Base-by-base conservation (phyloP, 2,113 vertebrate genomes). In the Zosterops borbonicus region DNA sequence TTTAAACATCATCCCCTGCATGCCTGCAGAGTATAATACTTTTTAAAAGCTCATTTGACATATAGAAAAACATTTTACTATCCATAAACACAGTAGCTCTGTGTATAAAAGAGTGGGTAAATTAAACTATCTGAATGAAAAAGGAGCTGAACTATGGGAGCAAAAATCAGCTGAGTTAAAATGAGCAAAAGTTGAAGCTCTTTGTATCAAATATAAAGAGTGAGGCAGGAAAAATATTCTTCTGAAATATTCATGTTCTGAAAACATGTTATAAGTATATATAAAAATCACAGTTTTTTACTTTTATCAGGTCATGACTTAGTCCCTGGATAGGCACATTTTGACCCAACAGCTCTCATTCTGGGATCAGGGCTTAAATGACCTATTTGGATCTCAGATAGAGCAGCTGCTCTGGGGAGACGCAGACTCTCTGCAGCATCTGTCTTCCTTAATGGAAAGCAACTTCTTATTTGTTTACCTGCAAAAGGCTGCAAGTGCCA, bases 1-100 rank as follows among this genome's bases (percentile, higher is more conserved):
- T 96, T 97, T 98, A 97, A 98, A 97, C 94, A 97, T 97, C 93
- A 96, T 95, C 85, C 90, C 94, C 93, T 96, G 91, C 77, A 67
- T 96, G 90, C 94, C 86, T 44, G 91, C 50, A 84, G 94, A 96
- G 90, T 80, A 95, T 88, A 97, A 97, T 96, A 96, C 84, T 94
- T 96, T 96, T 96, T 35, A 95, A 97, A 97, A 83, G 80, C 82
- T 96, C 96, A 93, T 94, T 76, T 95, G 94, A 96, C 94, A 90
- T 78, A 88, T 73, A 96, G 78, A 93, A 92, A 97, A 96, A 84
- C 83, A 96, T 89, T 82, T 85, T 80, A 44, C 88, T 92, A 83
- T 80, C 90, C 80, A 92, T 94, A 97, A 96, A 94, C 83, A 95
- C 92, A 83, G 86, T 80, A 88, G 76, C 90, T 94, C 90, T 87